These are phyloP conservation scores for Empis livida DNA, from an alignment of 2,888 invertebrate genomes.

Conservation along the genomic window DNA sequence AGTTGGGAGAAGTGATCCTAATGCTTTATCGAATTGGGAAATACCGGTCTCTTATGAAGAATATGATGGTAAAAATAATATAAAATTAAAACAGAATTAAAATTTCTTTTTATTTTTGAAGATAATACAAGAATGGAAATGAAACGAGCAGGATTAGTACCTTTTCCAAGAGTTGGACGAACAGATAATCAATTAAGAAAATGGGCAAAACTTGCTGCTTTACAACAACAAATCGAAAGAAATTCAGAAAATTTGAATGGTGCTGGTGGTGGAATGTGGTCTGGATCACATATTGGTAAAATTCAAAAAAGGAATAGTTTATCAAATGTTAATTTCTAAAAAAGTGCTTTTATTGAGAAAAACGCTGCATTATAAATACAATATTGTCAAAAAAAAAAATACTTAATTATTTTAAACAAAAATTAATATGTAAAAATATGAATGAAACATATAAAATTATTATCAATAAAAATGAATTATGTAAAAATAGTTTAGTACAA, in stretches of 20 bases:
- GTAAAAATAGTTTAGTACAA: too few relatives aligned
- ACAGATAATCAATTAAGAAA: constrained; percentile 29
- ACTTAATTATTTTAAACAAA: too few relatives aligned
- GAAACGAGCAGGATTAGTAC: constrained; percentile 35
- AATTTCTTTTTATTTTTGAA: constrained; percentile 13
- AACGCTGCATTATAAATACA: too few relatives aligned
- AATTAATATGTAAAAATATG: too few relatives aligned
- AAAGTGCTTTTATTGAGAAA: too few relatives aligned
- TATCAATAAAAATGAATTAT: too few relatives aligned
- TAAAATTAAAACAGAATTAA: not conserved
- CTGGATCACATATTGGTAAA: constrained; percentile 52
- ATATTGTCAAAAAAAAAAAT: too few relatives aligned
- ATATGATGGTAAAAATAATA: constrained; percentile 34
- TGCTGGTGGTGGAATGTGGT: constrained; percentile 47
- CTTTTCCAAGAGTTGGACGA: constrained; percentile 38
- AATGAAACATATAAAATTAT: too few relatives aligned
- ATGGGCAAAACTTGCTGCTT: constrained; percentile 28
- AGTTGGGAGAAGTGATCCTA: constrained; percentile 43
- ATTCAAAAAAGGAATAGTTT: constrained; percentile 27
- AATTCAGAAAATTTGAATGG: constrained; percentile 27
- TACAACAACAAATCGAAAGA: constrained; percentile 30
- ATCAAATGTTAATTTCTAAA: not conserved
- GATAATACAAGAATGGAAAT: constrained; percentile 26
- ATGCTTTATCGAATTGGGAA: constrained; percentile 21
- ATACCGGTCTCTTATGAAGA: constrained; percentile 41